Percentiles rank a stretch among this genome's conserved stretches.
Conservation (phyloP, 2,888 invertebrate species). For the Leptopilina drosophilae region DNA sequence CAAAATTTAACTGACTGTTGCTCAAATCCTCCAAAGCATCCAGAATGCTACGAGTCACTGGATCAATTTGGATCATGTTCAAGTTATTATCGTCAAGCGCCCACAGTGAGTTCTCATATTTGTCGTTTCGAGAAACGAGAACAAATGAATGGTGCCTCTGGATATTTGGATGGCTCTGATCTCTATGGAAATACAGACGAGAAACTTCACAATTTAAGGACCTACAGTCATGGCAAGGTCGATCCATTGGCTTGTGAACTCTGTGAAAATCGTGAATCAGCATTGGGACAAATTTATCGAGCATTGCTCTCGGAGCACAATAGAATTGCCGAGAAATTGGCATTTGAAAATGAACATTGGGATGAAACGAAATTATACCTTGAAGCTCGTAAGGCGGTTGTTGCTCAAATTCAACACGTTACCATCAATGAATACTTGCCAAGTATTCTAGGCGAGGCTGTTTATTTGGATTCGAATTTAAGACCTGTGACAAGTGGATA, state of each 20-base stretch:
- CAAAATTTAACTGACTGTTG: constrained; percentile 69
- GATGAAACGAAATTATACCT: constrained; percentile 86
- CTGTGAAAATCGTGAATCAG: constrained; percentile 79
- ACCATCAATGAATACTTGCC: constrained; percentile 91
- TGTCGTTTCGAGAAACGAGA: constrained; percentile 82
- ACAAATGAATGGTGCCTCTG: constrained; percentile 91
- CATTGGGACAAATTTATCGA: constrained; percentile 85
- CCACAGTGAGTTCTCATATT: constrained; percentile 73
- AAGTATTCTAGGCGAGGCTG: constrained; percentile 85
- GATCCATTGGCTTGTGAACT: constrained; percentile 83
- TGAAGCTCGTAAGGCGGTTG: constrained; percentile 86
- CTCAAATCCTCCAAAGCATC: constrained; percentile 70
- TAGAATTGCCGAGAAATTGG: constrained; percentile 84
- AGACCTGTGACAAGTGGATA: constrained; percentile 84
- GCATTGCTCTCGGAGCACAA: constrained; percentile 88
- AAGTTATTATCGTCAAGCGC: constrained; percentile 85
- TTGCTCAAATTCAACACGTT: constrained; percentile 89
- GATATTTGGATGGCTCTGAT: constrained; percentile 90
- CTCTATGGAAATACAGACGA: constrained; percentile 88
- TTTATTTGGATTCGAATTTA: constrained; percentile 82
- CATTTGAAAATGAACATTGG: constrained; percentile 87
- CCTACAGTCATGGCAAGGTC: constrained; percentile 85
- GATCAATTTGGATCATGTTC: constrained; percentile 77
- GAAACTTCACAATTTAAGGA: constrained; percentile 83
- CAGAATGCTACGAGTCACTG: constrained; percentile 79